Evolutionary conservation across 2,113 vertebrate species (phyloP), one percentile per base, ranked within the genome.

Genomic region (Eleginops maclovinus): DNA sequence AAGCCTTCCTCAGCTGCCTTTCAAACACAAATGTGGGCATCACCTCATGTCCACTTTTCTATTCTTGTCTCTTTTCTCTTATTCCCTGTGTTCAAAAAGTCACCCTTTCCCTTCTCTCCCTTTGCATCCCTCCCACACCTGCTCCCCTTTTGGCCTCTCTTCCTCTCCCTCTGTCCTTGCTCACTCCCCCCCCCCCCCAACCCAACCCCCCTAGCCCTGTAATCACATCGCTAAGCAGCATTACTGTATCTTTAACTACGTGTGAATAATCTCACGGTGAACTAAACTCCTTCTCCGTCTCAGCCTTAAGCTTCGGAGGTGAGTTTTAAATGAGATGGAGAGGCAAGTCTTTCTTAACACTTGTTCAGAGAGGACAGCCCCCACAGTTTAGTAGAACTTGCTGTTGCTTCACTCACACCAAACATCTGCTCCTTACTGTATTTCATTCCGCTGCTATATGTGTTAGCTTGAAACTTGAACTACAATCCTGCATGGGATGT

Each of bases 141-240:
- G 78, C 79, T 63, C 43, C 71, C 58, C 66, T 66, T 60, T 79
- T 75, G 59, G 67, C 77, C 54, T 67, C 46, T 71, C 54, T 64
- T 54, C 72, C 49, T n/a, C 26, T 61, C 44, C 40, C 13, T 50
- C 44, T 49, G 58, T 44, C 43, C 40, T 43, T 19, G 9, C 13
- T 50, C 46, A 10, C 66, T 40, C 60, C 26, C 19, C 8, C 41
- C 44, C 54, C 28, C 21, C 9, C 67, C 13, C 53, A 49, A n/a
- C n/a, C 13, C 31, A n/a, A 0, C 66, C 54, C 40, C 47, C 22
- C 16, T 16, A 73, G 87, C 77, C 16, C 77, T 69, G 46, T 88
- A 73, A 90, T 83, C 79, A 84, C 81, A 72, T 76, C 80, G 78
- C 82, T 83, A 86, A 60, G 65, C 80, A 71, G 65, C 75, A 79